Evolutionary conservation across 2,888 invertebrate species (phyloP), one percentile per base, ranked within the genome.

Genomic region (Athrips mouffetella): DNA sequence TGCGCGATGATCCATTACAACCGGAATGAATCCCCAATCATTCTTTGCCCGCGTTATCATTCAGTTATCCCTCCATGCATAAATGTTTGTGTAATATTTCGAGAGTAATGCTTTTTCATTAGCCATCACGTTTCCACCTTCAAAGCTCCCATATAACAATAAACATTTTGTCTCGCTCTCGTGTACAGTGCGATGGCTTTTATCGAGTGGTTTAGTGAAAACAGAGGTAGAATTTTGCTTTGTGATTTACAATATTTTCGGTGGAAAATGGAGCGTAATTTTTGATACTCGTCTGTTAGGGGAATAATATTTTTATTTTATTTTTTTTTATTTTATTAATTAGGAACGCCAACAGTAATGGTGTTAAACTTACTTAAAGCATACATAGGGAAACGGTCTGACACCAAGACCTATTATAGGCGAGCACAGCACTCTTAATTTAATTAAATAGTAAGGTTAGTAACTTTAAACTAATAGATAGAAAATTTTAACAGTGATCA

Each of bases 11-110:
- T 35, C 35, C 35, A 35, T 45, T 53, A 45, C 25, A 39, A 16
- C 35, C 2, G 27, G 66, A 73, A 75, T 72, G 71, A 71, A 73
- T 67, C 60, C 66, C 67, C 75, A 79, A 78, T 80, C 75, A 70
- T 66, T 67, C 66, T 67, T 63, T 67, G 66, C 71, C 73, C 74
- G 66, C 70, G 64, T 68, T 71, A 73, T 74, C 76, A 79, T 76
- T 81, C 73, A 80, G 81, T 81, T 77, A 83, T 83, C 79, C 82
- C 75, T 77, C 79, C 79, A 85, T 82, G 83, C 80, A 81, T 85
- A 83, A 83, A 83, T 83, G 82, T 83, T 82, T 83, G 75, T 76
- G 73, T 82, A 81, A 82, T 83, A 74, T 81, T 81, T 83, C 71
- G 76, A 76, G 70, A 75, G 75, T 76, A 65, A 68, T 76, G 73